A percentile compares a stretch with the other conserved stretches of the same genome.
Evolutionary conservation across 2,888 invertebrate species (phyloP).

Genomic region (Rapana venosa): DNA sequence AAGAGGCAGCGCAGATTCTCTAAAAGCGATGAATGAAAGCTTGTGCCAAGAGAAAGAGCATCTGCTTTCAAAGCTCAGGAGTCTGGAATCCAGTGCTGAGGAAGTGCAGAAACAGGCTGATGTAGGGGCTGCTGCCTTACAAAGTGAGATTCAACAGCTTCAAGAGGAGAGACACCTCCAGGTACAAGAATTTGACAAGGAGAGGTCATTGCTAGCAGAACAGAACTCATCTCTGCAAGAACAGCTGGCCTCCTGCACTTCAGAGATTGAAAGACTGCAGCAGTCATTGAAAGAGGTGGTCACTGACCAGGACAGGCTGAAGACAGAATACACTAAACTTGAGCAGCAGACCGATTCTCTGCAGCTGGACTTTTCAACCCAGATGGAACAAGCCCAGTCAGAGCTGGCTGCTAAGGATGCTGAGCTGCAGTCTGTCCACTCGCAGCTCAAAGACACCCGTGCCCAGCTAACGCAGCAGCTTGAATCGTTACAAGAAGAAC

Average conservation of each 20-base stretch:
- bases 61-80: not conserved
- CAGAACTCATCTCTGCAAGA: conserved; percentile 23
- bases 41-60: conserved; percentile 21
- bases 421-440: not conserved
- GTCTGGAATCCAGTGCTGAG: conserved; percentile 20
- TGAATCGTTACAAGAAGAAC: conserved; percentile 27
- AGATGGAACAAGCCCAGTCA: conserved; percentile 16
- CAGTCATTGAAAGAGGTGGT: not conserved
- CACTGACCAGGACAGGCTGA: conserved; percentile 16
- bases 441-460: conserved; percentile 6
- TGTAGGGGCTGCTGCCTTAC: not conserved
- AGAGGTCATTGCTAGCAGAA: not conserved
- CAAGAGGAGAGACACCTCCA: not conserved
- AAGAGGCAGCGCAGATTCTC: not conserved
- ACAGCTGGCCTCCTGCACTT: conserved; percentile 12
- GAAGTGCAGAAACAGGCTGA: conserved; percentile 10
- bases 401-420: conserved; percentile 20
- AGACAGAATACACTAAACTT: conserved; percentile 9
- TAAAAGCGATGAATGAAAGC: not conserved
- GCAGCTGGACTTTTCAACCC: conserved; percentile 21
- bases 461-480: conserved; percentile 16
- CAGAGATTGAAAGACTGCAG: conserved; percentile 30
- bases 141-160: conserved; percentile 14
- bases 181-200: conserved; percentile 3
- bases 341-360: conserved; percentile 20